phyloP scores from a whole-genome alignment of 2,888 invertebrate species.

The Zaprionus obscuricornis region DNA sequence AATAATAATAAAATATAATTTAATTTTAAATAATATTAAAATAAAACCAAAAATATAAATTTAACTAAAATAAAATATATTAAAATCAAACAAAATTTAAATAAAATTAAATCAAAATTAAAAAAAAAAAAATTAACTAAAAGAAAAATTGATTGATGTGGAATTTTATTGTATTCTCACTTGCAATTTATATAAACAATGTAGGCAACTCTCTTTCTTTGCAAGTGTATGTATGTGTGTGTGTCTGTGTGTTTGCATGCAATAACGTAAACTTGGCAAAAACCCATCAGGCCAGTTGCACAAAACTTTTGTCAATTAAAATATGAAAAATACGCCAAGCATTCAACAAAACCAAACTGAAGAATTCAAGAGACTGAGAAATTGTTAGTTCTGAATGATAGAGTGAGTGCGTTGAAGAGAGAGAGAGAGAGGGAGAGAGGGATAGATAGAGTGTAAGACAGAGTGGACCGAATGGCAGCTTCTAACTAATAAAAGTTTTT shows the following conservation, averaged over 20 bases:
- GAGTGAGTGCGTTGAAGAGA: not conserved
- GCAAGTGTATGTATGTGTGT: slow-evolving; percentile 40
- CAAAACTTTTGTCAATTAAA: slow-evolving; percentile 77
- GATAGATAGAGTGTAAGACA: slow-evolving; percentile 16
- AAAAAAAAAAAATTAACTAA: too few relatives aligned
- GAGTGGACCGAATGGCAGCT: slow-evolving; percentile 56
- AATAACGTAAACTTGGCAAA: slow-evolving; percentile 62
- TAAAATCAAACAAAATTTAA: too few relatives aligned
- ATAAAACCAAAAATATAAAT: too few relatives aligned
- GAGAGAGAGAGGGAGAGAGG: not conserved
- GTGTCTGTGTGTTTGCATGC: slow-evolving; percentile 24
- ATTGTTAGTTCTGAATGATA: too few relatives aligned
- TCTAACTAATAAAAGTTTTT: slow-evolving; percentile 75
- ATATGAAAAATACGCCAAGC: slow-evolving; percentile 70
- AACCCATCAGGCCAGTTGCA: slow-evolving; percentile 68
- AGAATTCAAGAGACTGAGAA: not conserved
- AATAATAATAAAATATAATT: too few relatives aligned
- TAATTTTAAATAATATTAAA: too few relatives aligned
- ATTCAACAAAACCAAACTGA: slow-evolving; percentile 43
- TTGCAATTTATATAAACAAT: not conserved
- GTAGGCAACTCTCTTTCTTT: slow-evolving; percentile 17
- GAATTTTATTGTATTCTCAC: slow-evolving; percentile 1
- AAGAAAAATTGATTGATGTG: slow-evolving; percentile 8
- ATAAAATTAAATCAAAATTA: too few relatives aligned
- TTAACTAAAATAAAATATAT: too few relatives aligned